Evolutionary conservation across 2,113 vertebrate genomes (phyloP).

Genomic region (Sylvilagus bachmani): DNA sequence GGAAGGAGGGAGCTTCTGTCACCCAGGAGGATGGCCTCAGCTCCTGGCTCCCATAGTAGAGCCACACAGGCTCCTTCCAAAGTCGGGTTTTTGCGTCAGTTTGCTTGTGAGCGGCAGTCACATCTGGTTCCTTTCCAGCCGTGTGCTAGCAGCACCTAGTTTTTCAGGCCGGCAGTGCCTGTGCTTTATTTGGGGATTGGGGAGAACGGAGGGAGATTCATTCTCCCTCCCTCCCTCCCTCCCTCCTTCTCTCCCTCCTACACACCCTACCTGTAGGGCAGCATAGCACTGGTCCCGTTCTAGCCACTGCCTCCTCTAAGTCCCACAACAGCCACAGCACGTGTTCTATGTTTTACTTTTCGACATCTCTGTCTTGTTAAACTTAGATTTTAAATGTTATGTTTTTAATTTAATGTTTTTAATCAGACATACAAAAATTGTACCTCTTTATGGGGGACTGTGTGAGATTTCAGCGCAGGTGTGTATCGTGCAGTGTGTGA

Average conservation of each 20-base stretch:
- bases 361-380: no score
- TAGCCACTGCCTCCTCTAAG: background rate
- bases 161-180: conserved; percentile 7
- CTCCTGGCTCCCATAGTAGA: conserved; percentile 24
- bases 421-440: no score
- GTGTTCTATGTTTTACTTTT: no score
- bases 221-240: no score
- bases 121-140: no score
- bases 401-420: no score
- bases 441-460: no score
- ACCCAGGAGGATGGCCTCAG: background rate
- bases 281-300: background rate
- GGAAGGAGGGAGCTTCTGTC: background rate
- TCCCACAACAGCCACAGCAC: background rate
- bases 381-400: no score
- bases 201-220: background rate
- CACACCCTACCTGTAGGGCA: background rate
- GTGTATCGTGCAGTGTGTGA: no score
- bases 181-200: background rate
- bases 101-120: no score
- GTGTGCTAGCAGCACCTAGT: background rate
- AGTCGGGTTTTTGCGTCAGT: background rate
- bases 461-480: no score
- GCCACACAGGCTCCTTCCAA: background rate
- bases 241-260: no score